Base-by-base conservation (phyloP, 2,113 vertebrate species). In the Vombatus ursinus region DNA sequence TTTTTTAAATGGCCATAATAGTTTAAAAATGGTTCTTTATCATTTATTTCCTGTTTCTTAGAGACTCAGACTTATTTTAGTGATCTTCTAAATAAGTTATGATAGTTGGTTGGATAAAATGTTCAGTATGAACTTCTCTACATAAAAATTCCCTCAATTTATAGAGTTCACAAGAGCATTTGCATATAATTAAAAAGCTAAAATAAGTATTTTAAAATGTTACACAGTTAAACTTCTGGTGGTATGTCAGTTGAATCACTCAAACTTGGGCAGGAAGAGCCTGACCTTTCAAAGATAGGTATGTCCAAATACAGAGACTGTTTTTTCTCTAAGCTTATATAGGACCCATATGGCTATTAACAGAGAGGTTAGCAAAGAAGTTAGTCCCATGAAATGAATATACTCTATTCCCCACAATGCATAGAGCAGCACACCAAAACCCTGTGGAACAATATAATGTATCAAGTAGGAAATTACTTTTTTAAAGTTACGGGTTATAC, bases 241-340 rank as follows among this genome's bases (percentile, higher is more conserved):
- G 14, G 0, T 2, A 28, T 8, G 10, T 44, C 37, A 47, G 50
- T 3, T 28, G 54, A 22, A 19, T 0, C 2, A 25, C 8, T 1
- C 47, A 28, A 1, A 44, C 8, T 8, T 51, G 25, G 93, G 51
- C 3, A 9, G 3, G 24, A 9, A 1, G 44, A 22, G 2, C 37
- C 44, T 19, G 37, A 6, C 12, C 24, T 61, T 47, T 31, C 19
- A 47, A 37, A 44, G 77, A 24, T 16, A 23, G 44, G 31, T 9
- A 31, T 4, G 25, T 7, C 47, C 0, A 0, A 50, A 8, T 26
- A 3, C 0, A 2, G 31, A 90, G 10, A 3, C 8, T n/a, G 3
- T n/a, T 51, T 10, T 48, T 6, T 26, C 91, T 37, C 61, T 26
- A 14, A 9, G 94, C 3, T 89, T 54, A n/a, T 4, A 28, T 48